phyloP scores from a whole-genome alignment of 2,797 vertebrate species.

The Acropternis orthonyx region DNA sequence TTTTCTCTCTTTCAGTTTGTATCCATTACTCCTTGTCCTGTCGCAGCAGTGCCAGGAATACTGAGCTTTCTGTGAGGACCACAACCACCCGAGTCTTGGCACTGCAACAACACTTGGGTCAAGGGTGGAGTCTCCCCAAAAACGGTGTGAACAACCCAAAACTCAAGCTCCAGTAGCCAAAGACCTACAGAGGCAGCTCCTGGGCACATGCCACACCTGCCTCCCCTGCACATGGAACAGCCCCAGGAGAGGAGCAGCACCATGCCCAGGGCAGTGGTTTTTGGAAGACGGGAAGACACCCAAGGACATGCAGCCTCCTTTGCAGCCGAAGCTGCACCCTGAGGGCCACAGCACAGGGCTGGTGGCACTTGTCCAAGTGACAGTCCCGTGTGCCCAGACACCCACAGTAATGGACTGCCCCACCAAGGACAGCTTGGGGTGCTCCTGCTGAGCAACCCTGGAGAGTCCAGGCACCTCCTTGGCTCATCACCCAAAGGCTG shows the following conservation, averaged over 20 bases:
- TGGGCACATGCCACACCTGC: background rate
- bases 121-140: background rate
- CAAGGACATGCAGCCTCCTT: background rate
- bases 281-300: background rate
- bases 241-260: fast-evolving
- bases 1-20: background rate
- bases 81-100: fast-evolving
- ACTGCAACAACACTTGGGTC: background rate
- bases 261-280: fast-evolving
- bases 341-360: background rate
- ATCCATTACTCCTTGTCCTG: background rate
- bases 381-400: background rate
- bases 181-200: background rate
- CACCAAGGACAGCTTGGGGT: too few species aligned
- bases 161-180: background rate
- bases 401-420: fast-evolving
- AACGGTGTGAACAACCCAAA: background rate
- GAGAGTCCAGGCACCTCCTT: background rate
- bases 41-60: background rate
- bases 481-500: background rate
- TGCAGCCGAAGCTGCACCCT: fast-evolving
- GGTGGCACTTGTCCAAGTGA: background rate
- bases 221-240: background rate
- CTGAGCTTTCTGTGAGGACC: fast-evolving
- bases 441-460: background rate